Evolutionary conservation across 2,113 vertebrate genomes (phyloP).

Genomic region (Trematomus loennbergii): DNA sequence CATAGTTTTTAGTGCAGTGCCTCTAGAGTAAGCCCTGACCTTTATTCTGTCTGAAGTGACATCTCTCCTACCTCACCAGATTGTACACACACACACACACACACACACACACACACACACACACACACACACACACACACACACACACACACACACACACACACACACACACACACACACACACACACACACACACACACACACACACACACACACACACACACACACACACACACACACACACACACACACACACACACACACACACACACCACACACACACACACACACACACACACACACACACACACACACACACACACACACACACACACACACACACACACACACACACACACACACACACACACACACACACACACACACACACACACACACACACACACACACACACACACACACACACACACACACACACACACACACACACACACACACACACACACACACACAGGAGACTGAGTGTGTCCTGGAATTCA

Average conservation of each 20-base stretch:
- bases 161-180: too few relatives aligned
- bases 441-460: constrained; percentile 3
- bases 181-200: too few relatives aligned
- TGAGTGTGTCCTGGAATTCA: constrained; percentile 75
- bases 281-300: too few relatives aligned
- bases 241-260: too few relatives aligned
- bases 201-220: too few relatives aligned
- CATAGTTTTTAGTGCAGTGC: constrained; percentile 53
- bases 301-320: too few relatives aligned
- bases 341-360: too few relatives aligned
- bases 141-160: too few relatives aligned
- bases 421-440: constrained; percentile 19
- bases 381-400: constrained; percentile 5
- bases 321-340: too few relatives aligned
- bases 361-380: not conserved
- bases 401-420: constrained; percentile 3
- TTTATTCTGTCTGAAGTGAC: constrained; percentile 76
- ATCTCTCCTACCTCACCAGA: constrained; percentile 76
- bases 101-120: constrained; percentile 29
- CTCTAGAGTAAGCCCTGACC: constrained; percentile 74
- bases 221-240: too few relatives aligned
- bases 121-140: too few relatives aligned
- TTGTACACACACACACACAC: constrained; percentile 66
- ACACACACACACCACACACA: too few relatives aligned
- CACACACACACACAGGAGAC: constrained; percentile 48